Evolutionary conservation across 1,140 invertebrate species (phyloP), one percentile per base, ranked within the genome.

Genomic region (Rhagoletis pomonella): DNA sequence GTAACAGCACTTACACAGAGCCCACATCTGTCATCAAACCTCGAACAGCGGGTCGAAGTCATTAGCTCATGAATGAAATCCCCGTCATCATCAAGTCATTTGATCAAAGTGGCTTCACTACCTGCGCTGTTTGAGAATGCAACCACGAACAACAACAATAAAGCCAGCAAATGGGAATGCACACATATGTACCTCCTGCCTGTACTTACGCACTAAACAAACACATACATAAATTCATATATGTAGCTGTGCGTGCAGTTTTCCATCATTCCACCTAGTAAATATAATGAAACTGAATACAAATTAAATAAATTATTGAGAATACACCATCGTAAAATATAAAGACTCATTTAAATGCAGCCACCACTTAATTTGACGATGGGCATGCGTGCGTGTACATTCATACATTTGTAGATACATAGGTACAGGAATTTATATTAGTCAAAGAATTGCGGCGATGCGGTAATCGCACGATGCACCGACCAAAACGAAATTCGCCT

Each of bases 271-370:
- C 29, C 29, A 29, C 29, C 29, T 29, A 29, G 29, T 29, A 29
- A 29, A 17, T 47, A 55, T 81, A 81, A 81, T 81, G 73, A 81
- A 81, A 81, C 73, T 10, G 47, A 81, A 81, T 81, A 81, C 73
- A 81, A 81, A 81, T 55, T 81, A 81, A 81, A 81, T 81, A 81
- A 81, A 81, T 81, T 81, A 81, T 81, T 81, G 73, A 81, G 73
- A 81, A 81, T 81, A 81, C 73, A 81, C 44, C 47, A 50, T 81
- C 73, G 73, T 81, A 81, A 58, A 81, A 81, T 81, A 81, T 81
- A 55, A 81, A 81, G 47, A 81, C 73, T 81, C 73, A 81, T 81
- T 81, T 81, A 81, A 81, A 81, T 81, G 73, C 73, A 81, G 42
- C n/a, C 50, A 58, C 73, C 73, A 81, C n/a, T 19, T 29, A 81